Base-by-base conservation (phyloP, 2,888 invertebrate species). In the Ceramica pisi region DNA sequence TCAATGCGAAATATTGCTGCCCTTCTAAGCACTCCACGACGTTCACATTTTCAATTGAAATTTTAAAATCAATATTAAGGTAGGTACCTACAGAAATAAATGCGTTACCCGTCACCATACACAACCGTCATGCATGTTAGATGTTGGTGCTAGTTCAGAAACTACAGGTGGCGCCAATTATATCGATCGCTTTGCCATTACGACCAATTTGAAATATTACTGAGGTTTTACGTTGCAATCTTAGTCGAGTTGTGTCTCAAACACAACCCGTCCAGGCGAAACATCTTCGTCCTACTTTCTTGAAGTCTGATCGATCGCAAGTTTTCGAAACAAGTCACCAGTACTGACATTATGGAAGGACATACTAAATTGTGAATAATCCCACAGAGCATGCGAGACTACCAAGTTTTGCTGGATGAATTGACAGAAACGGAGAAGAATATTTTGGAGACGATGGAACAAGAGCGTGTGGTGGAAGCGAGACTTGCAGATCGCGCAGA, bases 381-480 rank as follows among this genome's bases (percentile, higher is more conserved):
- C 67, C 55, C 92, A 31, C 66, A 97, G 97, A 96, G 97, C 86
- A 90, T 96, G 67, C 96, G 96, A 82, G 98, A 98, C 92, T 97
- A 98, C 94, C 97, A 97, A 71, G 96, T 97, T 72, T 92, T 98
- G 67, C 94, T 96, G 73, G 97, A 97, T 87, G 98, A 98, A 92
- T 96, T 98, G 73, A 90, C 93, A 44, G 95, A 96, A 21, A 92
- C 98, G 50, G 97, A 98, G 89, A 96, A 97, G 76, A 97, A 97
- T 31, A 91, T 98, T n/a, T 84, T 96, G 61, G 97, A 97, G 53
- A 98, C 98, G 86, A 97, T 96, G 83, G 97, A 97, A 79, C 97
- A 97, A 53, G 95, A 97, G 79, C 97, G 97, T 86, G 92, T 98
- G 68, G 97, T 97, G 6, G 97, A 97, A 90, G 97, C 97, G 0